phyloP scores from a whole-genome alignment of 2,113 vertebrate genomes.

The Ptychochromis oligacanthus region DNA sequence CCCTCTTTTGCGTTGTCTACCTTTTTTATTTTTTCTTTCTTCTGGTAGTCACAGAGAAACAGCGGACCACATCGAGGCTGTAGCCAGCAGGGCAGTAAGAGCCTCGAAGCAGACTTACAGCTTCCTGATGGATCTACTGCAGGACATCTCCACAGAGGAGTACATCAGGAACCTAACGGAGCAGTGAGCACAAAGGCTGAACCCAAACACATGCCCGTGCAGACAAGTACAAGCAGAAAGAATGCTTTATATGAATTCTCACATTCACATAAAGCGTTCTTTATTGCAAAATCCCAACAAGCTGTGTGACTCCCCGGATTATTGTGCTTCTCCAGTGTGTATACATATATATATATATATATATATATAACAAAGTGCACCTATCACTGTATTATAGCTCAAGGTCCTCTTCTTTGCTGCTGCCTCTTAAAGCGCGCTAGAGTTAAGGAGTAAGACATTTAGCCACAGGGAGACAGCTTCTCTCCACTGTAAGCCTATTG shows the following conservation, averaged over 20 bases:
- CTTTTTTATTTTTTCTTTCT: background rate
- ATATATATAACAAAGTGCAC: constrained; percentile 55
- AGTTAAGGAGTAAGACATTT: constrained; percentile 72
- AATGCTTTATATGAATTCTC: constrained; percentile 3
- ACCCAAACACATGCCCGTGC: constrained; percentile 21
- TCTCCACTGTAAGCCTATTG: constrained; percentile 72
- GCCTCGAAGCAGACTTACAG: constrained; percentile 76
- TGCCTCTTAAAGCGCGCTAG: constrained; percentile 37
- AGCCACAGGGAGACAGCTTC: constrained; percentile 70
- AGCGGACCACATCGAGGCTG: constrained; percentile 65
- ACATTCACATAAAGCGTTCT: constrained; percentile 20
- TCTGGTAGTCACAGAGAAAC: constrained; percentile 69
- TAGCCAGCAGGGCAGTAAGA: constrained; percentile 71
- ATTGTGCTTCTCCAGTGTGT: constrained; percentile 1
- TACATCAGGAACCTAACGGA: constrained; percentile 78
- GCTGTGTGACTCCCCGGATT: constrained; percentile 36
- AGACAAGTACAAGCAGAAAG: constrained; percentile 16
- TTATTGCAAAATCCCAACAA: constrained; percentile 32
- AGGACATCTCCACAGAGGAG: constrained; percentile 64
- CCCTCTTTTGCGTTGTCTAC: constrained; percentile 23
- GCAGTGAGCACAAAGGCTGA: constrained; percentile 67
- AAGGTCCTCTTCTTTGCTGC: constrained; percentile 42
- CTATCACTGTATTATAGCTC: constrained; percentile 52
- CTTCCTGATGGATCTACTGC: constrained; percentile 79
- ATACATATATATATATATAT: constrained; percentile 17